Percentiles rank a stretch among this genome's conserved stretches.
phyloP scores from a whole-genome alignment of 2,113 vertebrate species.

The Mesembrinibis cayennensis region DNA sequence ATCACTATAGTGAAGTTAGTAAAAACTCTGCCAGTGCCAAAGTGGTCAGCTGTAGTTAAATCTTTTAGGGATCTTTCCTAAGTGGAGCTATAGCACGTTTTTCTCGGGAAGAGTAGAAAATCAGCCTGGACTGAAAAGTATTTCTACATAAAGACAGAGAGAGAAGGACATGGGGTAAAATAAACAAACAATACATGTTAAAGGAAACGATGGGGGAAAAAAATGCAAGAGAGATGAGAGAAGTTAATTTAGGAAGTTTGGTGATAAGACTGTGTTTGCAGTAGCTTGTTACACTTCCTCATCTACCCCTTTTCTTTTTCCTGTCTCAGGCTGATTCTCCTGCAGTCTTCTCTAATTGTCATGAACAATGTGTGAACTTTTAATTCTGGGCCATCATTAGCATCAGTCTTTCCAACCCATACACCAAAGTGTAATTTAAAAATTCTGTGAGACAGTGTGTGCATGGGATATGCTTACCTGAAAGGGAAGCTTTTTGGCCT shows the following conservation, averaged over 20 bases:
- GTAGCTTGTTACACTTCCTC: background rate
- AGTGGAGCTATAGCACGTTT: background rate
- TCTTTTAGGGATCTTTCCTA: background rate
- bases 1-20: background rate
- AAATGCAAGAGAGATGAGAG: background rate
- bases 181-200: background rate
- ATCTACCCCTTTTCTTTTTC: background rate
- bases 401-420: background rate
- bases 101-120: background rate
- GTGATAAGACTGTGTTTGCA: background rate
- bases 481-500: background rate
- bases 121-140: background rate
- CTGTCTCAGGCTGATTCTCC: background rate
- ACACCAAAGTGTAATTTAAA: background rate
- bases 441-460: background rate
- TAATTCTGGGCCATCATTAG: background rate
- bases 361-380: background rate
- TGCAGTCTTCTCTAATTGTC: background rate
- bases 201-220: background rate
- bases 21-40: background rate
- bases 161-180: background rate
- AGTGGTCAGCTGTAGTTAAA: background rate
- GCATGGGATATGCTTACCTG: background rate
- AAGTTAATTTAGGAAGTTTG: background rate
- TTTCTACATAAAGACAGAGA: background rate